These are phyloP conservation scores for Chaetodon trifascialis DNA, from an alignment of 2,113 vertebrate species.

Conservation along the genomic window DNA sequence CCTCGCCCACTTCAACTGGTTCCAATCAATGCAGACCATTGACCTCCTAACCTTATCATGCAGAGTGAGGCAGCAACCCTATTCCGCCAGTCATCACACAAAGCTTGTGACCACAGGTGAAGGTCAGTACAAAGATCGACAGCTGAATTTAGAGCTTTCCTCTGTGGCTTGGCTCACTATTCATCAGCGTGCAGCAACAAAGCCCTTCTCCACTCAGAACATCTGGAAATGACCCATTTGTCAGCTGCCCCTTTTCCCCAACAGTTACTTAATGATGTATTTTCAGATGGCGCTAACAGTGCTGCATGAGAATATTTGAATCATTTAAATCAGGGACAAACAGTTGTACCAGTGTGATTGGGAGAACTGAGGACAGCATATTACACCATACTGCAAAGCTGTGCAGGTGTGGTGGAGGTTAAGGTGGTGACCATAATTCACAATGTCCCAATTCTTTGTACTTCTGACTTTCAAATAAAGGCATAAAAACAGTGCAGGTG, in stretches of 20 bases:
- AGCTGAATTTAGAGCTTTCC: constrained; percentile 9
- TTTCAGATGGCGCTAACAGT: neutral
- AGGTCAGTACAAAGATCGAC: neutral
- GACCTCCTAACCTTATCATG: constrained; percentile 9
- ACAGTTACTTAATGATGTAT: neutral
- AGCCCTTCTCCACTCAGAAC: neutral
- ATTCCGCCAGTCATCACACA: constrained; percentile 31
- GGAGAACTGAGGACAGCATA: neutral
- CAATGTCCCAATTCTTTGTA: neutral
- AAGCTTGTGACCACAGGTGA: constrained; percentile 23
- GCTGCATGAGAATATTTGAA: no score
- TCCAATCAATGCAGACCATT: constrained; percentile 20
- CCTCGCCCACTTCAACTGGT: neutral
- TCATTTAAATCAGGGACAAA: neutral
- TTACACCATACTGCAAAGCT: neutral
- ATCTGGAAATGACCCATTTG: neutral
- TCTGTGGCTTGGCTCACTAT: neutral
- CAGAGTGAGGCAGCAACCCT: constrained; percentile 8
- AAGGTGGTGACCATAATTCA: neutral
- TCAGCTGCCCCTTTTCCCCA: neutral
- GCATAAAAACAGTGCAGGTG: neutral
- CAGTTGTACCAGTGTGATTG: neutral
- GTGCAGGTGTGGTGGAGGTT: neutral
- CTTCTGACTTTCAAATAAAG: neutral
- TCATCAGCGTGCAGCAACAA: neutral